Conservation (phyloP, 2,888 invertebrate species). For the Hypena proboscidalis region DNA sequence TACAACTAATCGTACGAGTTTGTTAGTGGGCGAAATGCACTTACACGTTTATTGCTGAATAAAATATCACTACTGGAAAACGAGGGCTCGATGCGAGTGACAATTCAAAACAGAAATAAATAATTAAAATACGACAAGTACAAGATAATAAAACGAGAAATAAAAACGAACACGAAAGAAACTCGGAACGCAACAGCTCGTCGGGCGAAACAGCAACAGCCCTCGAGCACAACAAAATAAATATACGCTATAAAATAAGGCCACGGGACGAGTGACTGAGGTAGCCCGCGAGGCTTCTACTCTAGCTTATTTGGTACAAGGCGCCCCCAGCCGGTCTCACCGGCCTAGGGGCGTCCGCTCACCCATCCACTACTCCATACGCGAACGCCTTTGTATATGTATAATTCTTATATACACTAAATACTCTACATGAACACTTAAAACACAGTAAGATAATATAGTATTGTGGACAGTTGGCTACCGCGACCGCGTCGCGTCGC, state of each 20-base stretch:
- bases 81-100: conserved; percentile 77
- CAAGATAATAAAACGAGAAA: conserved; percentile 73
- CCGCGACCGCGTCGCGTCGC: conserved; percentile 61
- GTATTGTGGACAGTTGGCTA: conserved; percentile 77
- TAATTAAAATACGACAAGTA: conserved; percentile 76
- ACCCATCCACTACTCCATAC: conserved; percentile 46
- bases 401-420: conserved; percentile 79
- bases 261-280: conserved; percentile 83
- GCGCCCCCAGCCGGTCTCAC: conserved; percentile 44
- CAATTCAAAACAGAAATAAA: conserved; percentile 80
- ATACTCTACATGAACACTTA: conserved; percentile 81
- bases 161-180: conserved; percentile 78
- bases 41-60: conserved; percentile 82
- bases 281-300: conserved; percentile 80
- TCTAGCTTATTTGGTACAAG: conserved; percentile 56
- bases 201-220: conserved; percentile 82
- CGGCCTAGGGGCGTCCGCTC: conserved; percentile 40
- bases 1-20: conserved; percentile 79
- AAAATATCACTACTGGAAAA: conserved; percentile 85
- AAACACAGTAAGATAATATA: conserved; percentile 77
- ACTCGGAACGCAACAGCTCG: conserved; percentile 78
- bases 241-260: conserved; percentile 77
- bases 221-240: conserved; percentile 82
- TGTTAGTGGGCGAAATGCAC: conserved; percentile 74
- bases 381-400: conserved; percentile 61